phyloP scores from a whole-genome alignment of 1,140 invertebrate genomes.

The Phortica variegata region DNA sequence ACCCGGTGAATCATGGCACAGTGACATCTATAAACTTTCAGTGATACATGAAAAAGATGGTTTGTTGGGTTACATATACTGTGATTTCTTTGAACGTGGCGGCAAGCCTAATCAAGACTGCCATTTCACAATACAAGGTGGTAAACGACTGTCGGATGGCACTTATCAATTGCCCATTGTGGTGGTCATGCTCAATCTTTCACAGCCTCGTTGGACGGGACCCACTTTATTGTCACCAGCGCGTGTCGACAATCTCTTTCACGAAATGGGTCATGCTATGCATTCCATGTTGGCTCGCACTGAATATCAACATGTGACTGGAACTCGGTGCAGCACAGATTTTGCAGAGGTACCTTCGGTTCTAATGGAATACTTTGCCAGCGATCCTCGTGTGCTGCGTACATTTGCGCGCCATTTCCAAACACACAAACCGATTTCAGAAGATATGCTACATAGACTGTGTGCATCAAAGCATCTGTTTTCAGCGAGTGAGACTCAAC shows the following conservation, averaged over 20 bases:
- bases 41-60: constrained; percentile 78
- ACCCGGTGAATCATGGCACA: constrained; percentile 79
- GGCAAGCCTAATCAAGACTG: constrained; percentile 96
- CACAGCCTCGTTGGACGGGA: constrained; percentile 69
- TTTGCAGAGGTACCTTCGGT: constrained; percentile 98
- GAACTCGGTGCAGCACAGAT: constrained; percentile 95
- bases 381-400: constrained; percentile 80
- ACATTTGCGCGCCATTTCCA: constrained; percentile 90
- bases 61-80: constrained; percentile 92
- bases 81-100: constrained; percentile 90
- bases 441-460: constrained; percentile 73
- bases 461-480: constrained; percentile 85
- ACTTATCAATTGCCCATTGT: constrained; percentile 90
- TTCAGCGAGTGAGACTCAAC: constrained; percentile 85
- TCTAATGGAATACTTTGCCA: constrained; percentile 97
- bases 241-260: constrained; percentile 95
- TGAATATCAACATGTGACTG: constrained; percentile 94
- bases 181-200: constrained; percentile 89
- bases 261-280: constrained; percentile 99
- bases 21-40: constrained; percentile 85
- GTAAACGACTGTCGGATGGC: constrained; percentile 77
- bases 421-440: constrained; percentile 81
- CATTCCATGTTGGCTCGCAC: constrained; percentile 98
- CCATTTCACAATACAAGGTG: constrained; percentile 97
- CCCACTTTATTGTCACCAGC: constrained; percentile 81